Evolutionary conservation across 1,140 invertebrate genomes (phyloP).

Genomic region (Aricia agestis): DNA sequence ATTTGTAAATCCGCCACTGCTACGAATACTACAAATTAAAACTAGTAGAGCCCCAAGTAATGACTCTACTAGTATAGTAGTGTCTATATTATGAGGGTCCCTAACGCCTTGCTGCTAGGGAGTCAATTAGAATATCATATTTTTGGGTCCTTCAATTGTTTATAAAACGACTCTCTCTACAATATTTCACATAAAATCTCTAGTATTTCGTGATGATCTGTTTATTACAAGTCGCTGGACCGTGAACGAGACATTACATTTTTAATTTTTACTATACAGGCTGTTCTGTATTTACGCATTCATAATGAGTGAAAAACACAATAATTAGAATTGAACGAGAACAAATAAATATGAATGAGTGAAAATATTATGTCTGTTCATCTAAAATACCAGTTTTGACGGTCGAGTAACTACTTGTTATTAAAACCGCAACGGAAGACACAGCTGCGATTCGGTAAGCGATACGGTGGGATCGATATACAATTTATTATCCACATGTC

Average conservation of each 20-base stretch:
- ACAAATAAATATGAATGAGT: neutral
- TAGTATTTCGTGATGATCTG: neutral
- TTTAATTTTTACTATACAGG: neutral
- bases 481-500: neutral
- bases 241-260: neutral
- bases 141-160: no score
- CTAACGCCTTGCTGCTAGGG: no score
- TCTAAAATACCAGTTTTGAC: conserved; percentile 1
- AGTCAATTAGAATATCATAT: no score
- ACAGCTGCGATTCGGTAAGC: conserved; percentile 1
- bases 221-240: neutral
- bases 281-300: neutral
- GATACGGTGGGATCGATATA: neutral
- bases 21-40: no score
- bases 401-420: neutral
- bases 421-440: neutral
- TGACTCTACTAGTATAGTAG: no score
- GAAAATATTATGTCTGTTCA: neutral
- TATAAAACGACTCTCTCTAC: no score
- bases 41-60: no score
- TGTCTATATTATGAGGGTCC: no score
- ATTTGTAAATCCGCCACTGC: no score
- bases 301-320: neutral
- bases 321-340: neutral
- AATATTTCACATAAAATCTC: no score